A percentile compares a stretch with the other conserved stretches of the same genome.
These are phyloP conservation scores for Eurypyga helias DNA, from an alignment of 2,113 vertebrate genomes.

Conservation along the genomic window DNA sequence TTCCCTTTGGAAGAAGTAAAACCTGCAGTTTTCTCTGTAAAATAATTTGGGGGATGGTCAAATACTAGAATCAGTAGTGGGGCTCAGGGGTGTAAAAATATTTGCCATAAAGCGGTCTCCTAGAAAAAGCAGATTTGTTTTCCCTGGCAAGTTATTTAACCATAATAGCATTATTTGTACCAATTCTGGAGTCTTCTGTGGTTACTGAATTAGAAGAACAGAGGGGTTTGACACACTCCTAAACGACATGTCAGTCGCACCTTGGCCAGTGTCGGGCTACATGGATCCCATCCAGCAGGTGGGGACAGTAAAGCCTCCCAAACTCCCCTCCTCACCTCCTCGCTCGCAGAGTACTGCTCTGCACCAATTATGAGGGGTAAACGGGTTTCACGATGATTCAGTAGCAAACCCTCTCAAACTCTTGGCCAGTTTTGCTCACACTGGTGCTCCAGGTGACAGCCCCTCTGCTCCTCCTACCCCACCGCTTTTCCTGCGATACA, in stretches of 20 bases:
- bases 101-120: not conserved
- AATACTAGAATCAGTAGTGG: not conserved
- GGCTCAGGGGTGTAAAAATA: not conserved
- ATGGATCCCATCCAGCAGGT: not conserved
- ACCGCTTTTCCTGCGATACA: not conserved
- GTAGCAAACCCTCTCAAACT: not conserved
- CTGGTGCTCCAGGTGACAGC: not conserved
- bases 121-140: not conserved
- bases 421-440: fast-evolving
- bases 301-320: not conserved
- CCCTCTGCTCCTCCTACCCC: not conserved
- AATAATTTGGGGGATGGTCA: slow-evolving; percentile 31
- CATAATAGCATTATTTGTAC: no score
- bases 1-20: slow-evolving; percentile 35
- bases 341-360: not conserved
- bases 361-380: not conserved
- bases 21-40: slow-evolving; percentile 33
- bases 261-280: fast-evolving
- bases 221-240: not conserved
- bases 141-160: not conserved
- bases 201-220: not conserved
- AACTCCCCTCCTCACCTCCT: not conserved
- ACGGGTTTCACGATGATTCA: not conserved
- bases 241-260: not conserved
- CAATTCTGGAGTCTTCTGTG: not conserved